Conservation (phyloP, 2,113 vertebrate genomes). For the Terrapene triunguis region DNA sequence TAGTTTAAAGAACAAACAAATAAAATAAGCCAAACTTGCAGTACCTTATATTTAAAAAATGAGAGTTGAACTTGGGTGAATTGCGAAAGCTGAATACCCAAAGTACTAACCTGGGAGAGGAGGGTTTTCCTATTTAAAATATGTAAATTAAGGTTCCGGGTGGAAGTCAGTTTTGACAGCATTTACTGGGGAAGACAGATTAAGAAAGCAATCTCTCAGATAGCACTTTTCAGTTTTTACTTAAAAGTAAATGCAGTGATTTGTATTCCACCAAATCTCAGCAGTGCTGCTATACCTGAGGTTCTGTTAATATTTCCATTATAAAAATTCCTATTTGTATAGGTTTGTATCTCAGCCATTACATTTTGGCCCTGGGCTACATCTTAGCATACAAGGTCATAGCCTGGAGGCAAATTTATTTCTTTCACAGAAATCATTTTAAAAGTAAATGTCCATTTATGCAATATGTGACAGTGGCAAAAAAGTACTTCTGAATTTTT, state of each 20-base stretch:
- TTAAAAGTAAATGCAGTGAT: constrained; percentile 27
- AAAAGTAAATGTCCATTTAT: rapidly evolving
- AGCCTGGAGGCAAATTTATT: background rate
- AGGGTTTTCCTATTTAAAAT: background rate
- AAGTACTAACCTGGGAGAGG: background rate
- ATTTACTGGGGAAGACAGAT: constrained; percentile 23
- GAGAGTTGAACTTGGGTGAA: background rate
- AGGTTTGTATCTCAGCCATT: background rate
- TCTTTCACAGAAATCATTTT: background rate
- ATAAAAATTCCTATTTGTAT: background rate
- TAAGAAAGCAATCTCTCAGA: constrained; percentile 34
- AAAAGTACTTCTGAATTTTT: background rate
- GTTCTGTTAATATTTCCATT: background rate
- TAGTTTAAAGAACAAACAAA: background rate
- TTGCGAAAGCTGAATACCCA: background rate
- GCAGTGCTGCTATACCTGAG: background rate
- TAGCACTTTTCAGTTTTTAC: constrained; percentile 15
- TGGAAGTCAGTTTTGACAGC: constrained; percentile 3
- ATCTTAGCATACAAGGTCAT: background rate
- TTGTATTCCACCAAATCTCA: background rate
- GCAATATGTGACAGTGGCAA: rapidly evolving
- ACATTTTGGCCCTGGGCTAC: background rate
- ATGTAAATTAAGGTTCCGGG: constrained; percentile 34
- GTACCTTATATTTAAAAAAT: background rate
- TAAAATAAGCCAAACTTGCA: background rate